Percentiles rank a stretch among this genome's conserved stretches.
These are phyloP conservation scores for Agapornis canus DNA, from an alignment of 2,797 vertebrate genomes.

Conservation along the genomic window DNA sequence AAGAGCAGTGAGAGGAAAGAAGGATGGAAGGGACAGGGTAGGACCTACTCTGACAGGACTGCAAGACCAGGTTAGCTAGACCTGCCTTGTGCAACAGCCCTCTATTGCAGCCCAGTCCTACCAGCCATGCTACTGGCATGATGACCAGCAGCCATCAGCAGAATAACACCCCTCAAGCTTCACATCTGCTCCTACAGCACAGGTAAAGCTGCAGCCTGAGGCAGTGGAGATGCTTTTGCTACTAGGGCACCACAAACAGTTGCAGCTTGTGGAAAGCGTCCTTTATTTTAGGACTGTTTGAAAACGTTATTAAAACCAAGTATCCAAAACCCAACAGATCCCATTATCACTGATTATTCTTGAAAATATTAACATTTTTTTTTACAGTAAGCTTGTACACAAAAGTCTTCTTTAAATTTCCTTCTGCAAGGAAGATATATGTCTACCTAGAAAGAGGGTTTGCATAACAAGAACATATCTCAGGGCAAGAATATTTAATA, in stretches of 20 bases:
- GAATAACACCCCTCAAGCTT: background rate
- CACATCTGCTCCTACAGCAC: background rate
- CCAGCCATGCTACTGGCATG: background rate
- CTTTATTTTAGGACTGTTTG: background rate
- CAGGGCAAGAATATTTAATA: background rate
- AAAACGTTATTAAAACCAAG: background rate
- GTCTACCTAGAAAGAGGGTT: background rate
- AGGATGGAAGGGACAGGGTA: background rate
- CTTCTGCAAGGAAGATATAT: background rate
- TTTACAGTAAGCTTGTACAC: background rate
- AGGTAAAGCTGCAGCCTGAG: background rate
- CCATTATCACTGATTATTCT: background rate
- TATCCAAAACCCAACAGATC: background rate
- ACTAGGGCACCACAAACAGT: background rate
- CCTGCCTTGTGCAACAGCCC: background rate
- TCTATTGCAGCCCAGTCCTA: background rate
- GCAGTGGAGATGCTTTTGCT: background rate
- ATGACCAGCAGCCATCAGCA: background rate
- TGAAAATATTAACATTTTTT: background rate
- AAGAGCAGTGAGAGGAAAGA: background rate
- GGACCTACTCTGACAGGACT: background rate
- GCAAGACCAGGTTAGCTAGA: background rate
- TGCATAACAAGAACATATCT: background rate
- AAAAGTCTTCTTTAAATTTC: background rate
- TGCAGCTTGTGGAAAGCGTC: background rate